Base-by-base conservation (phyloP, 1,140 invertebrate genomes). In the Dinoponera quadriceps region DNA sequence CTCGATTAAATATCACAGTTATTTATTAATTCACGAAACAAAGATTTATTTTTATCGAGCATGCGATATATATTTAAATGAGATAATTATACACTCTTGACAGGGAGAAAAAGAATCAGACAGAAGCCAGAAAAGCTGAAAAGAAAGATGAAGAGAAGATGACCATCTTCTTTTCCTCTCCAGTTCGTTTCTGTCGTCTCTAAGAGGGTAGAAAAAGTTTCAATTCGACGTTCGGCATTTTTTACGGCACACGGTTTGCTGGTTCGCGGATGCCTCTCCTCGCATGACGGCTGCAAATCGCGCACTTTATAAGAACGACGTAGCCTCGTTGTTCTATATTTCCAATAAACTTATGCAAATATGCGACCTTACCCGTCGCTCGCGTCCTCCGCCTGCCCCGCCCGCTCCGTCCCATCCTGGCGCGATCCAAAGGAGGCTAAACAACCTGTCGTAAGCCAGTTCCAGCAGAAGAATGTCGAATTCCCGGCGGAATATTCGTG, bases 371-470 rank as follows among this genome's bases (percentile, higher is more conserved):
- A 18, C 22, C 18, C 16, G n/a, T 16, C 44, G 33, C 9, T 9
- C 54, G 44, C 29, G 18, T 14, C 16, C 18, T 4, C 14, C 33
- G 49, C 3, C n/a, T n/a, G n/a, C n/a, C n/a, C n/a, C 2, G 33
- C 33, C 2, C 38, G 38, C 38, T 3, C 38, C 3, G 11, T 4
- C 38, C 0, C 38, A 11, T 9, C n/a, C 29, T 9, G 60, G 38
- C 25, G 13, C 18, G 66, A 68, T 48, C 66, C 22, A 74, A 82
- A 87, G 62, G 29, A 59, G 13, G 38, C 71, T 78, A 84, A 90
- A 85, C 82, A 84, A 91, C 90, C 91, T 89, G 86, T 91, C 91
- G 82, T 91, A 91, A 82, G 88, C 88, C 75, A 91, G 74, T 87
- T 91, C 91, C 68, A 90, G 59, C 29, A 88, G 89, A 84, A 90